A percentile compares a stretch with the other conserved stretches of the same genome.
phyloP scores from a whole-genome alignment of 2,113 vertebrate species.

The Calonectris borealis region DNA sequence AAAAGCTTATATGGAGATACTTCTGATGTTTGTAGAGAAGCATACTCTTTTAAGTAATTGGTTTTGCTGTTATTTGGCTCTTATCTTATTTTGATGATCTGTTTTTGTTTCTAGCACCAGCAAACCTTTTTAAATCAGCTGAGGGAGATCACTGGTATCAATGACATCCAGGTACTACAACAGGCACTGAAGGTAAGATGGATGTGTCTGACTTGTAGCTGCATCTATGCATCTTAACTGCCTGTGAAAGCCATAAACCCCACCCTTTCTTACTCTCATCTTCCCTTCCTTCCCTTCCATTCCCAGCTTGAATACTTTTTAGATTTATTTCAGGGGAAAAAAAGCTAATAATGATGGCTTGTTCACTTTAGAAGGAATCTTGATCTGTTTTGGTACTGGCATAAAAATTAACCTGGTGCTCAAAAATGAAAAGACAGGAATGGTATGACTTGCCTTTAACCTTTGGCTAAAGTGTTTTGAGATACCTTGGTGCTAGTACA shows the following conservation, averaged over 20 bases:
- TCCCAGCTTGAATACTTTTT: not conserved
- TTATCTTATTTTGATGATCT: not conserved
- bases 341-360: not conserved
- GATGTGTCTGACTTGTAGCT: not conserved
- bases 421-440: not conserved
- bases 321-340: not conserved
- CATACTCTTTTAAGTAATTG: not conserved
- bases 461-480: not conserved
- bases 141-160: constrained; percentile 96
- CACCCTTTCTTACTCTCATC: not conserved
- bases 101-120: constrained; percentile 81
- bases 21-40: not conserved
- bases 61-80: not conserved
- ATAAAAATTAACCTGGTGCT: not conserved
- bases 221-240: not conserved
- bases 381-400: not conserved
- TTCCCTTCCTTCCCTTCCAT: not conserved
- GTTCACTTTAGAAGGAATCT: not conserved
- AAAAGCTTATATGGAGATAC: not conserved
- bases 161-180: constrained; percentile 93
- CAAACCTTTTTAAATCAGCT: constrained; percentile 98
- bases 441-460: not conserved
- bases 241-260: not conserved
- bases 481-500: not conserved
- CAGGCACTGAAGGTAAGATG: constrained; percentile 92